Percentiles rank a stretch among this genome's conserved stretches.
phyloP scores from a whole-genome alignment of 2,888 invertebrate genomes.

The Xiphydria camelus region DNA sequence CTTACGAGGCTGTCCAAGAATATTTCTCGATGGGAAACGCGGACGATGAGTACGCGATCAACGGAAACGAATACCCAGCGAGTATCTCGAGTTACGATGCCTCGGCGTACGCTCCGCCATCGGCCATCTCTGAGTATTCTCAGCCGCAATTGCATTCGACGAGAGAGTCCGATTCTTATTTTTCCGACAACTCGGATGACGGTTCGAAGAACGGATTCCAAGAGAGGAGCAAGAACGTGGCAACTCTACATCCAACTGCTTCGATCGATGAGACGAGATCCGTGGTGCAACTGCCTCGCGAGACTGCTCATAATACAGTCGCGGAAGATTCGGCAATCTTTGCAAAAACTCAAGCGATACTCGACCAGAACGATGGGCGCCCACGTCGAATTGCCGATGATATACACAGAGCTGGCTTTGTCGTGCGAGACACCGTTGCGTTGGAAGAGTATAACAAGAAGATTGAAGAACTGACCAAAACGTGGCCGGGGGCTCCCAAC shows the following conservation, averaged over 20 bases:
- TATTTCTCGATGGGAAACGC: conserved; percentile 8
- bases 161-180: not conserved
- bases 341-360: not conserved
- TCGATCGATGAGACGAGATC: not conserved
- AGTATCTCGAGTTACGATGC: conserved; percentile 1
- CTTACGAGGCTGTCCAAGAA: conserved; percentile 39
- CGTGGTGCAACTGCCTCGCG: too few relatives aligned
- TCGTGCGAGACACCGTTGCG: conserved; percentile 41
- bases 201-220: not conserved
- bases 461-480: conserved; percentile 43
- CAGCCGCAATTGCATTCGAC: not conserved
- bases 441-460: conserved; percentile 45
- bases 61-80: not conserved
- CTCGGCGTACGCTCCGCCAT: not conserved
- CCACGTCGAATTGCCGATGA: not conserved
- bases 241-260: not conserved
- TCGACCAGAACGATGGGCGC: too few relatives aligned
- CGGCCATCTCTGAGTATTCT: not conserved
- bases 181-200: not conserved
- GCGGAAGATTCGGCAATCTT: not conserved
- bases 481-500: conserved; percentile 36
- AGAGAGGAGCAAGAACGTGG: not conserved
- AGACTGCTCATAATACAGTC: too few relatives aligned
- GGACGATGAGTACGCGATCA: not conserved
- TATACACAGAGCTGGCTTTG: conserved; percentile 31